Base-by-base conservation (phyloP, 2,797 vertebrate species). In the Peromyscus eremicus region DNA sequence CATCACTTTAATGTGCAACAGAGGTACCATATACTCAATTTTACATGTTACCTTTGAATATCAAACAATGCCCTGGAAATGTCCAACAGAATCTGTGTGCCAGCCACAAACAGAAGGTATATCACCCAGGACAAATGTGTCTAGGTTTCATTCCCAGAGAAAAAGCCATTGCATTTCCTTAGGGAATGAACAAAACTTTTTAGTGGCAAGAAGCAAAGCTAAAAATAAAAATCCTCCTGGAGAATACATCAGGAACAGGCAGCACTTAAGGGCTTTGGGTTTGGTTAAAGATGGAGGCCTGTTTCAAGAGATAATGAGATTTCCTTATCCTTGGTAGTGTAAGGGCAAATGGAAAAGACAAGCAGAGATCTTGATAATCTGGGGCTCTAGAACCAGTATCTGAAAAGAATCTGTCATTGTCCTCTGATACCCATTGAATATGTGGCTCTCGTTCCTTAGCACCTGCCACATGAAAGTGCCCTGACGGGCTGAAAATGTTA, bases 41-140 rank as follows among this genome's bases (percentile, higher is more conserved):
- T 86, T 91, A 88, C 94, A 91, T 66, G 97, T 95, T 96, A 97
- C 73, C 75, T 89, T 60, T 96, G 76, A 97, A 86, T 94, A 68
- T 82, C 96, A 97, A 97, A 97, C 89, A 94, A 57, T 97, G 91
- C 94, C 96, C 95, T 97, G 88, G 93, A 97, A 98, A 97, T 93
- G 89, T 89, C 81, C 93, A 29, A 19, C 29, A 84, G 84, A 92
- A 93, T 96, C 84, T 96, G 16, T 91, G 94, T 27, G 25, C 97
- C 85, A 79, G 68, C 81, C 73, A 70, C 34, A 57, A 84, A 82
- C 84, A 92, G 89, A 95, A 97, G 5, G 2, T 32, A 13, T 71
- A 66, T 40, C 91, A 91, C 66, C 95, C 76, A 94, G 95, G 96
- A 96, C 96, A 97, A 89, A 25, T 34, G 7, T 97, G 97, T 84